Conservation (phyloP, 2,888 invertebrate species). For the Diarsia dahlii region DNA sequence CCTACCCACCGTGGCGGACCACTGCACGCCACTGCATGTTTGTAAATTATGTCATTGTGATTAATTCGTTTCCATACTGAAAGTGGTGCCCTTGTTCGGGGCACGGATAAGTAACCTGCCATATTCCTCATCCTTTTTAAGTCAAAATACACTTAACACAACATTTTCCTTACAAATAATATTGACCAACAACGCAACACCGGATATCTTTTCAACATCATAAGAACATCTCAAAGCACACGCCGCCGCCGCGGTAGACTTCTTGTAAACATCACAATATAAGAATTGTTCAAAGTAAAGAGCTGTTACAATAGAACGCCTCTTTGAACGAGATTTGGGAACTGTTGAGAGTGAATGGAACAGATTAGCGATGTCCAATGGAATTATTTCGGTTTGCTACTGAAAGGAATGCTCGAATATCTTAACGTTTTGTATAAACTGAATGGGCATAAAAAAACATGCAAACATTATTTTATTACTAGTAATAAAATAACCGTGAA, state of each 20-base stretch:
- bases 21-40: too few species aligned
- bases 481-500: too few species aligned
- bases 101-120: too few species aligned
- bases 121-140: too few species aligned
- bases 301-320: conserved; percentile 13
- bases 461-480: too few species aligned
- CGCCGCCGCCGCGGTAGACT: background rate
- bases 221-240: background rate
- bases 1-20: too few species aligned
- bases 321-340: conserved; percentile 9
- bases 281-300: conserved; percentile 13
- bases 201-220: conserved; percentile 20
- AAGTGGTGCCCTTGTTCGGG: too few species aligned
- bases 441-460: too few species aligned
- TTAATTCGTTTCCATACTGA: too few species aligned
- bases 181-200: background rate
- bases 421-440: too few species aligned
- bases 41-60: too few species aligned
- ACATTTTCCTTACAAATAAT: background rate
- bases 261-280: conserved; percentile 12
- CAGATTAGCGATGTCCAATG: conserved; percentile 2
- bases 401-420: background rate
- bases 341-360: conserved; percentile 1
- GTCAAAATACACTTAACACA: too few species aligned
- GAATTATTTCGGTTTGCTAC: background rate